Evolutionary conservation across 2,113 vertebrate genomes (phyloP).

Genomic region (Alces alces): DNA sequence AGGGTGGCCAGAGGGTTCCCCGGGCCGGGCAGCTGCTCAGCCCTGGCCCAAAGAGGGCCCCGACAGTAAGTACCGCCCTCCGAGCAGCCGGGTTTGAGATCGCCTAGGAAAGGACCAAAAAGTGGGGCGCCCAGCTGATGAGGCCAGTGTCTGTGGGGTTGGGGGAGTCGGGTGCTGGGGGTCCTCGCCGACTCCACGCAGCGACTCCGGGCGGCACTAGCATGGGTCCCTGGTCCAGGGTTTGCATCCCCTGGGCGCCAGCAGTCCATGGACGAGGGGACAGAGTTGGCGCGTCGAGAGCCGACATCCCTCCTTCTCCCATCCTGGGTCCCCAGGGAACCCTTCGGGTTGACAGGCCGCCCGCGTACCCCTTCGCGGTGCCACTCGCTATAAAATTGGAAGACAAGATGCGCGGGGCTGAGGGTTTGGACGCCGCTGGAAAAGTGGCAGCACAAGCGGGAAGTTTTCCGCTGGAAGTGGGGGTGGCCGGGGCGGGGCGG

Average conservation of each 20-base stretch:
- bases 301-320: not conserved
- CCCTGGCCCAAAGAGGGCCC: not conserved
- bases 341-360: not conserved
- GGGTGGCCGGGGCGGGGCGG: too few species aligned
- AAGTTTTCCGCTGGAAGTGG: constrained; percentile 21
- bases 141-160: not conserved
- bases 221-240: not conserved
- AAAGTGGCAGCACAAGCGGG: not conserved
- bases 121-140: not conserved
- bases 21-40: not conserved
- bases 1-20: not conserved
- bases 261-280: not conserved
- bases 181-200: not conserved
- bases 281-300: not conserved
- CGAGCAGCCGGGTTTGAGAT: not conserved
- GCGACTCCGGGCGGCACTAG: not conserved
- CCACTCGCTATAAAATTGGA: not conserved
- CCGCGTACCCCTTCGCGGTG: rapidly evolving
- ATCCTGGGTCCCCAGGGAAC: not conserved
- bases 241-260: rapidly evolving
- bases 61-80: constrained; percentile 58
- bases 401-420: not conserved
- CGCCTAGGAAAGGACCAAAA: not conserved
- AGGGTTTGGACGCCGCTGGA: not conserved
- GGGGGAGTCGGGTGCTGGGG: not conserved